These are phyloP conservation scores for Tachina grossa DNA, from an alignment of 2,888 invertebrate genomes.

Conservation along the genomic window DNA sequence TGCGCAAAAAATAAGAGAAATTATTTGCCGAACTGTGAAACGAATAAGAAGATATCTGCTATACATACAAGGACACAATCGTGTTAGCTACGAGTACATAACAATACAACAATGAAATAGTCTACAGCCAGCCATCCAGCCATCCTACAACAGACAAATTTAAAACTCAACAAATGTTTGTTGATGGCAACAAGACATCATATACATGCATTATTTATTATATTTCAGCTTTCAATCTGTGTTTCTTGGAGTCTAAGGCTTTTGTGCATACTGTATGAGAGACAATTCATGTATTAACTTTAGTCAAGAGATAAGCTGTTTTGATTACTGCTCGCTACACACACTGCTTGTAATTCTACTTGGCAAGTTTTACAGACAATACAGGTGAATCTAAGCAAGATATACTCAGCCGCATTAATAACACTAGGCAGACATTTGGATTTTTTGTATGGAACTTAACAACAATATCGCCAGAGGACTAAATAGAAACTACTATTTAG, in stretches of 20 bases:
- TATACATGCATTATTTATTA: constrained; percentile 50
- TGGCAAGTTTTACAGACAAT: too few species aligned
- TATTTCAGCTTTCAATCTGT: constrained; percentile 43
- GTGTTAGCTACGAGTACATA: too few species aligned
- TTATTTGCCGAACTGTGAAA: constrained; percentile 41
- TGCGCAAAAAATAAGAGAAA: constrained; percentile 20
- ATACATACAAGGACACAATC: too few species aligned
- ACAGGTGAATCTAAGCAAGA: too few species aligned
- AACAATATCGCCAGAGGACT: too few species aligned
- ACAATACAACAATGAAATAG: neutral
- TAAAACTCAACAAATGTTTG: constrained; percentile 60
- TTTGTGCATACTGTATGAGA: constrained; percentile 10
- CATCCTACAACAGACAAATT: constrained; percentile 51
- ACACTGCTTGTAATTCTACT: too few species aligned
- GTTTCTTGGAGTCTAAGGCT: neutral
- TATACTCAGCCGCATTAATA: too few species aligned
- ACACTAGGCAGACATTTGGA: too few species aligned
- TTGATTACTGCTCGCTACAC: too few species aligned
- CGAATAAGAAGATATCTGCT: neutral
- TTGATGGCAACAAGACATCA: constrained; percentile 59
- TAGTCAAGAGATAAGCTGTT: too few species aligned
- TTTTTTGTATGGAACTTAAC: too few species aligned
- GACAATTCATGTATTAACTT: neutral
- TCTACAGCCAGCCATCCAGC: constrained; percentile 5
- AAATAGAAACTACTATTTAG: too few species aligned